Base-by-base conservation (phyloP, 2,797 vertebrate genomes). In the Parauchenoglanis punctatus region DNA sequence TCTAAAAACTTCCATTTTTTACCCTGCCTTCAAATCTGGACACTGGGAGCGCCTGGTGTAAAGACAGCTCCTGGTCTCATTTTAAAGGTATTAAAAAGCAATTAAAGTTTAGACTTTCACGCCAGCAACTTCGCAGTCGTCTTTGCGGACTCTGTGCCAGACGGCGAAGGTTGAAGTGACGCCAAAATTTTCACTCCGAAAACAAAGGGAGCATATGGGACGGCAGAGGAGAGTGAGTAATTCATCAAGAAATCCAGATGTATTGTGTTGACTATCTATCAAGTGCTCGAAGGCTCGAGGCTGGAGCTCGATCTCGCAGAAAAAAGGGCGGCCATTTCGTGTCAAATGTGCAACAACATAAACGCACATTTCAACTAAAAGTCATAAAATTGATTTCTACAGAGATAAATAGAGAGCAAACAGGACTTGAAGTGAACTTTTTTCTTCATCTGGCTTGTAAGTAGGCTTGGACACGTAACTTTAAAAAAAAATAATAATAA, bases 171-270 rank as follows among this genome's bases (percentile, higher is more conserved):
- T 67, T 89, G 86, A 88, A 89, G 77, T 70, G 35, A 86, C 49
- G 87, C 87, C 88, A 88, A 85, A 35, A 84, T 56, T 68, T 86
- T 25, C 31, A 73, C 81, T 73, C 58, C 13, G 17, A 77, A 89
- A 91, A 91, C 89, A 88, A 87, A 89, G 81, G 70, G 86, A 90
- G 83, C 89, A 91, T 90, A 91, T 89, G 87, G 90, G 86, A 89
- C 46, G 59, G 86, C 77, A 59, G 35, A 81, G 89, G 83, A 91
- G 70, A 86, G 85, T 0, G 31, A 31, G 85, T 89, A 73, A 83
- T 91, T 86, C 65, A 89, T 90, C 90, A 91, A 83, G 56, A 80
- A 83, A 90, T 89, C 89, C 86, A 89, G 87, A 88, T 87, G 84
- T 83, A 90, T 90, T 88, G 80, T 76, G 84, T 63, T 72, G 56